These are phyloP conservation scores for Aurelia aurita DNA, from an alignment of 30 jellyfish, hydroid and myxozoan genomes.

Conservation along the genomic window DNA sequence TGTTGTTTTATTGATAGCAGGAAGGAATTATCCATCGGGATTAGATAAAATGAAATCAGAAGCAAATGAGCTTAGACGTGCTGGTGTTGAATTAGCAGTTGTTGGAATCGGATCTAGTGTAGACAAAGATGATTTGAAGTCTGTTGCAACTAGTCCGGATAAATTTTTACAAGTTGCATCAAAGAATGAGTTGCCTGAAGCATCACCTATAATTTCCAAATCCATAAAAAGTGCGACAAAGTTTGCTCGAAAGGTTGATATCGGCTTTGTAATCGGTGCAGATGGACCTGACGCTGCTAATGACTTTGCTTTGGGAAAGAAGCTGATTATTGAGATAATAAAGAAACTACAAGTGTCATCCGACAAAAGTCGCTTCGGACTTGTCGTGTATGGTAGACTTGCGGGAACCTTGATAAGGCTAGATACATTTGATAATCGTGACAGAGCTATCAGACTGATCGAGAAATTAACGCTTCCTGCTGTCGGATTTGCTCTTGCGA, in stretches of 20 bases:
- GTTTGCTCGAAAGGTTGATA: conserved; percentile 10
- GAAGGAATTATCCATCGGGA: conserved; percentile 1
- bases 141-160: conserved; percentile 17
- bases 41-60: neutral
- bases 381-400: conserved; percentile 51
- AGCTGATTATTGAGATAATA: conserved; percentile 29
- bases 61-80: conserved; percentile 1
- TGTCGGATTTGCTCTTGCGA: conserved; percentile 8
- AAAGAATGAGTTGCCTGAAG: conserved; percentile 10
- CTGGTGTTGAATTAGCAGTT: conserved; percentile 22
- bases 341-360: conserved; percentile 43
- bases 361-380: conserved; percentile 17
- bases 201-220: conserved; percentile 23
- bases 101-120: conserved; percentile 48
- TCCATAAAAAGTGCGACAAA: neutral
- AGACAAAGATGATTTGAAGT: conserved; percentile 2
- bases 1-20: conserved; percentile 47
- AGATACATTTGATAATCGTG: neutral
- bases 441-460: neutral
- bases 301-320: conserved; percentile 44
- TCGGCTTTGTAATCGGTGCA: conserved; percentile 60
- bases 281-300: conserved; percentile 19
- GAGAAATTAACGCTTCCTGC: conserved; percentile 30
- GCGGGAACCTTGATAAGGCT: conserved; percentile 30
- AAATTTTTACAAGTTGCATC: neutral